phyloP scores from a whole-genome alignment of 2,113 vertebrate genomes.

The Cardinalis cardinalis region DNA sequence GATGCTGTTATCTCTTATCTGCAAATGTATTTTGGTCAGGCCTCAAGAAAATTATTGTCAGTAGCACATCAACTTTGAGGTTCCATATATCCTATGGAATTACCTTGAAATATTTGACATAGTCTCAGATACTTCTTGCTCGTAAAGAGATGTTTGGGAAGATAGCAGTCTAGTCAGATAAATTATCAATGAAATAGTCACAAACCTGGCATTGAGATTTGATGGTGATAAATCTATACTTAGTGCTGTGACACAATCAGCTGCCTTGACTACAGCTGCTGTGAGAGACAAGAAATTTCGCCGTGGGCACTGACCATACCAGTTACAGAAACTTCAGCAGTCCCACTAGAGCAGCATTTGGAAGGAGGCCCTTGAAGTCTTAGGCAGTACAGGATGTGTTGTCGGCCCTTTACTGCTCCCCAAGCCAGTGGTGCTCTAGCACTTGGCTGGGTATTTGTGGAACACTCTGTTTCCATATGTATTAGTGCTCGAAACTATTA shows the following conservation, averaged over 20 bases:
- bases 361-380: not conserved
- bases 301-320: not conserved
- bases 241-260: not conserved
- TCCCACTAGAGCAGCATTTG: not conserved
- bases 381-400: not conserved
- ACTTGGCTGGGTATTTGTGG: constrained; percentile 1
- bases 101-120: not conserved
- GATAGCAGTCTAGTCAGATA: not conserved
- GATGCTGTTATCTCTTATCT: not conserved
- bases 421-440: not conserved
- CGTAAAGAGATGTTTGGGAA: not conserved
- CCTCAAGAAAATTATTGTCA: not conserved
- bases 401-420: not conserved
- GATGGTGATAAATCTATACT: not conserved
- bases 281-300: not conserved
- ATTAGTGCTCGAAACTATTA: constrained; percentile 14
- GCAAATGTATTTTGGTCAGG: not conserved
- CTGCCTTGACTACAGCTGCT: not conserved
- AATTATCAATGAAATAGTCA: not conserved
- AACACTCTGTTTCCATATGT: constrained; percentile 39
- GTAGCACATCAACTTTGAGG: not conserved
- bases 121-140: not conserved
- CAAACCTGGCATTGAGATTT: not conserved
- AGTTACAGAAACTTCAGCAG: not conserved
- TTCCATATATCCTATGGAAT: not conserved